phyloP scores from a whole-genome alignment of 2,888 invertebrate genomes.

The Cheilosia scutellata region DNA sequence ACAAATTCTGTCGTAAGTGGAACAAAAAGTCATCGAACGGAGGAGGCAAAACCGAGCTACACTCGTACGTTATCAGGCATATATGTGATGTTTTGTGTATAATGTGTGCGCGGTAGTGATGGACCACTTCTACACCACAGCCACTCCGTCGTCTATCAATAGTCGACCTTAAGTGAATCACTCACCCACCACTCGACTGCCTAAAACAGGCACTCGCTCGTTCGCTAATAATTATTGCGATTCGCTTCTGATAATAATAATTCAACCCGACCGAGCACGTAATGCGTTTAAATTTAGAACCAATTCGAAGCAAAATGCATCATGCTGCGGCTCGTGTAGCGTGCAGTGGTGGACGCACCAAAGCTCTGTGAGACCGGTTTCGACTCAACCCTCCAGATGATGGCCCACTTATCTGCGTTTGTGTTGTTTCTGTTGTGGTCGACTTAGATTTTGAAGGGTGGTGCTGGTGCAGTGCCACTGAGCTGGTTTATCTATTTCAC shows the following conservation, averaged over 20 bases:
- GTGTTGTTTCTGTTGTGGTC: constrained; percentile 3
- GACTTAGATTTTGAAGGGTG: constrained; percentile 47
- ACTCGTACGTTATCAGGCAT: constrained; percentile 56
- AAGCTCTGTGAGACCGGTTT: constrained; percentile 27
- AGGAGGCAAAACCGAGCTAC: constrained; percentile 21
- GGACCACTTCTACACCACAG: constrained; percentile 64
- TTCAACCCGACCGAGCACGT: constrained; percentile 47
- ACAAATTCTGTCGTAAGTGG: constrained; percentile 52
- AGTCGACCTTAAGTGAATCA: constrained; percentile 64
- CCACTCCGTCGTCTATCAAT: constrained; percentile 59
- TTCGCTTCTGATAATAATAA: constrained; percentile 48
- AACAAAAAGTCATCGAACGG: constrained; percentile 73
- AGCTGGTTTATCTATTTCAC: constrained; percentile 37
- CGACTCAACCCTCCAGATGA: constrained; percentile 40
- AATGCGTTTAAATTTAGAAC: constrained; percentile 71
- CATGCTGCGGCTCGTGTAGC: constrained; percentile 15
- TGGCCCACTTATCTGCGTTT: constrained; percentile 16
- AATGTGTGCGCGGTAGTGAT: not conserved
- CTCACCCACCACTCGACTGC: constrained; percentile 33
- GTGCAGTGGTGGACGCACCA: constrained; percentile 7
- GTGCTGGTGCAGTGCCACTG: constrained; percentile 21
- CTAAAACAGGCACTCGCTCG: constrained; percentile 26
- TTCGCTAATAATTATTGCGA: constrained; percentile 54
- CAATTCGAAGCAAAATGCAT: constrained; percentile 43
- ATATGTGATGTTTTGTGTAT: constrained; percentile 1